phyloP scores from a whole-genome alignment of 2,797 vertebrate species.

The Coluber constrictor region DNA sequence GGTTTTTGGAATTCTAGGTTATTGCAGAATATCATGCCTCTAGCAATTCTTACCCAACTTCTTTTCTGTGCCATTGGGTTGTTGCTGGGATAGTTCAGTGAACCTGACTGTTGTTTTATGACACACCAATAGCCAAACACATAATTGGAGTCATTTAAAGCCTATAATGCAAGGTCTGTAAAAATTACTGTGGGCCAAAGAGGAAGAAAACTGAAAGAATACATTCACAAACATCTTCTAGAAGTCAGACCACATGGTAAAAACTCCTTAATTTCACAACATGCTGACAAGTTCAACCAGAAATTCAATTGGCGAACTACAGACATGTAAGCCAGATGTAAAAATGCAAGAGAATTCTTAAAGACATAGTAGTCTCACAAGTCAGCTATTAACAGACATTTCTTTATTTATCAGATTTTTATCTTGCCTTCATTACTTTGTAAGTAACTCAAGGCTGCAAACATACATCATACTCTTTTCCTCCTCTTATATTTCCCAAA shows the following conservation, averaged over 20 bases:
- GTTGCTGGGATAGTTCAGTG: neutral
- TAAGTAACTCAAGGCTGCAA: neutral
- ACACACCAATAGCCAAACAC: neutral
- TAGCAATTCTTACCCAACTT: neutral
- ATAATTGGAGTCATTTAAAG: neutral
- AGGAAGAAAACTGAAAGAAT: neutral
- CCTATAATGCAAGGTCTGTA: neutral
- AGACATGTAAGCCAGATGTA: neutral
- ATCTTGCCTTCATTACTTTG: neutral
- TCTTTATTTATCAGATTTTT: neutral
- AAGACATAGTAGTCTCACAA: neutral
- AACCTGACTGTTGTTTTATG: neutral
- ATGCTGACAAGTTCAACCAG: neutral
- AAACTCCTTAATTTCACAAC: neutral
- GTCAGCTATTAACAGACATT: neutral
- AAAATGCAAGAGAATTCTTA: neutral
- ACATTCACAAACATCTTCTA: neutral
- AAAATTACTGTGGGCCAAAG: neutral
- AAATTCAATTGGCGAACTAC: neutral
- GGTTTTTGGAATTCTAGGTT: neutral
- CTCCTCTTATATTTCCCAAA: neutral
- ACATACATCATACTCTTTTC: neutral
- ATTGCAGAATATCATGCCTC: neutral
- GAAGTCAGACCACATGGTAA: neutral
- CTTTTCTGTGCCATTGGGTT: neutral